Evolutionary conservation across 2,113 vertebrate genomes (phyloP).

Genomic region (Hystrix brachyura): DNA sequence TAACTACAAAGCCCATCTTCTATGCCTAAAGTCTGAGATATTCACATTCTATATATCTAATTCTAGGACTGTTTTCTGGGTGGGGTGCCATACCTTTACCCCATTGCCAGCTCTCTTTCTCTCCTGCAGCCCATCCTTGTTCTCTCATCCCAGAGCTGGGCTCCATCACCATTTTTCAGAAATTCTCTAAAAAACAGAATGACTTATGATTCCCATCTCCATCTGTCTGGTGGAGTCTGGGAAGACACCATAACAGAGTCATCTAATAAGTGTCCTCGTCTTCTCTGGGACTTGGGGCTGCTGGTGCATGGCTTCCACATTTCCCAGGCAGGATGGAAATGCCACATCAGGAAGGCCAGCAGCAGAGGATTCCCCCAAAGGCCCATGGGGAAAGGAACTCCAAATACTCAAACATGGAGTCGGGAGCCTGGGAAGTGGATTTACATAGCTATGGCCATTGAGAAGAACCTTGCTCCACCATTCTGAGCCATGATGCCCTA

Average conservation of each 20-base stretch:
- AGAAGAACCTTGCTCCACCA: background rate
- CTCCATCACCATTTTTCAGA: background rate
- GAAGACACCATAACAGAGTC: slow-evolving; percentile 54
- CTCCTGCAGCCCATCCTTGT: background rate
- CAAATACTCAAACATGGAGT: background rate
- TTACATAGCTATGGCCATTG: background rate
- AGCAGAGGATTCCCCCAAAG: background rate
- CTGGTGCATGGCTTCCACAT: background rate
- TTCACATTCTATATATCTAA: background rate
- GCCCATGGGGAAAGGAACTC: background rate
- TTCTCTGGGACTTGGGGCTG: background rate
- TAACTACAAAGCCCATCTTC: background rate
- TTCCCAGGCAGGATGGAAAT: background rate
- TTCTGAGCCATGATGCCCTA: background rate
- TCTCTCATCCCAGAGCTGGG: background rate
- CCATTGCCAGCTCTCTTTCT: background rate
- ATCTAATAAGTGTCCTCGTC: slow-evolving; percentile 22
- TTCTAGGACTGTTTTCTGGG: background rate
- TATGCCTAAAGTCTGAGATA: background rate
- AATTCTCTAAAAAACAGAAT: background rate
- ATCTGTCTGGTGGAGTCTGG: slow-evolving; percentile 46
- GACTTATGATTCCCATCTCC: slow-evolving; percentile 57
- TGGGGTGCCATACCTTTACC: background rate
- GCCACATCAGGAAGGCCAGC: background rate
- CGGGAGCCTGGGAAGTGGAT: background rate